Evolutionary conservation across 2,797 vertebrate species (phyloP), one percentile per base, ranked within the genome.

Genomic region (Pterois miles): DNA sequence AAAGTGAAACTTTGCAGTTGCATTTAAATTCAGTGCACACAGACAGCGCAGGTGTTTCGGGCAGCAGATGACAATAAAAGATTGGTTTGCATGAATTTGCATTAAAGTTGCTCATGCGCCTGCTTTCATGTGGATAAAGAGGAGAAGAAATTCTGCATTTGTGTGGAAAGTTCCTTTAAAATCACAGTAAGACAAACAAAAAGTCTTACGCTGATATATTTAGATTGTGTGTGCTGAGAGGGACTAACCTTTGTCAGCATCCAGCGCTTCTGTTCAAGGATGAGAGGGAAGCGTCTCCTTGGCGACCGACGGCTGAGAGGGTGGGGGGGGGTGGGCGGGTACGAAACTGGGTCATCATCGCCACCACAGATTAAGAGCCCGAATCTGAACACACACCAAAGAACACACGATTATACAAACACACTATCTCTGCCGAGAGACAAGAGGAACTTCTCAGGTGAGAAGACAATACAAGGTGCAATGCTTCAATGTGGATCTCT

Each of bases 261-360:
- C 81, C 3, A 20, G 58, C 27, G 69, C 70, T 84, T 77, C 69
- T 8, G 76, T 74, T 80, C 83, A 70, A 72, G 69, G 86, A 90
- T 89, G 91, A 91, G 81, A 89, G 85, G 76, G 82, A 89, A 86
- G 87, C 71, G 83, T 92, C 91, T 94, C 91, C 91, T 91, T 93
- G 87, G 85, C 63, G 79, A 93, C 89, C 12, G 74, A 43, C 73
- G 10, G 69, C 46, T 58, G 86, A 87, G 83, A 43, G 40, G 85
- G 85, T 22, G 67, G 84, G 68, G 62, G 14, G 29, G 48, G 34
- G 50, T 54, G 34, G 18, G 4, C 33, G 25, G n/a, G 58, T 72
- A 75, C 20, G 29, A 86, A 94, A 92, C 71, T 94, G 92, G 92
- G 93, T 93, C 92, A 94, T 89, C 89, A 80, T 82, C 83, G 67